Evolutionary conservation across 2,888 invertebrate genomes (phyloP).

Genomic region (Gasteruption jaculator): DNA sequence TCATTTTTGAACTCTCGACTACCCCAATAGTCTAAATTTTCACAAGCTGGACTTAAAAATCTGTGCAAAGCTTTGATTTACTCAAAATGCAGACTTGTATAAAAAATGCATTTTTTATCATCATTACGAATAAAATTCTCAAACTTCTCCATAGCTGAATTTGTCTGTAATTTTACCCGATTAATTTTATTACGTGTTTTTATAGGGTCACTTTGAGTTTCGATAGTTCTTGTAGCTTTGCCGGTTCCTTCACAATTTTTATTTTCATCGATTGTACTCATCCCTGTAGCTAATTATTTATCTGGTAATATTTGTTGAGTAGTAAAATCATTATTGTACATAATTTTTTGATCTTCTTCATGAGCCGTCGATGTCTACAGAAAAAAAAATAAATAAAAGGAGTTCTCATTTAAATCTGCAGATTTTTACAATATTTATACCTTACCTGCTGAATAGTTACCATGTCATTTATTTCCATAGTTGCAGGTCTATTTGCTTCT

Average conservation of each 20-base stretch:
- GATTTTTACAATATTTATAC: constrained; percentile 9
- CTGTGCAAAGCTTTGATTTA: constrained; percentile 16
- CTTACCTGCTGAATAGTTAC: constrained; percentile 11
- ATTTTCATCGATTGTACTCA: constrained; percentile 7
- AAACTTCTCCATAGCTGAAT: constrained; percentile 17
- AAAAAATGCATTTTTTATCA: constrained; percentile 19
- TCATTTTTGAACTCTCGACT: no score
- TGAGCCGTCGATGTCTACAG: constrained; percentile 13
- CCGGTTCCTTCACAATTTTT: constrained; percentile 8
- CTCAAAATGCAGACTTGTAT: constrained; percentile 17
- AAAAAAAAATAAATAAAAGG: constrained; percentile 14
- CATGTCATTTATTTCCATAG: constrained; percentile 13
- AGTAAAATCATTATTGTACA: constrained; percentile 15
- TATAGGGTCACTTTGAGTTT: constrained; percentile 11
- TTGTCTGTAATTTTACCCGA: constrained; percentile 14
- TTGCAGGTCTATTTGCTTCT: constrained; percentile 10
- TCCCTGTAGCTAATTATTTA: constrained; percentile 11
- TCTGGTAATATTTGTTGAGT: constrained; percentile 14
- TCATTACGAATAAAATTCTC: constrained; percentile 13
- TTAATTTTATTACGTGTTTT: constrained; percentile 6
- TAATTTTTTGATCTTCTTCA: constrained; percentile 11
- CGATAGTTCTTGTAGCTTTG: constrained; percentile 12
- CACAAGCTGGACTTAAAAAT: constrained; percentile 16
- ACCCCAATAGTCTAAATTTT: constrained; percentile 15
- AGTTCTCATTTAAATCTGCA: background rate